phyloP scores from a whole-genome alignment of 2,797 vertebrate genomes.

The Chloroceryle inda region DNA sequence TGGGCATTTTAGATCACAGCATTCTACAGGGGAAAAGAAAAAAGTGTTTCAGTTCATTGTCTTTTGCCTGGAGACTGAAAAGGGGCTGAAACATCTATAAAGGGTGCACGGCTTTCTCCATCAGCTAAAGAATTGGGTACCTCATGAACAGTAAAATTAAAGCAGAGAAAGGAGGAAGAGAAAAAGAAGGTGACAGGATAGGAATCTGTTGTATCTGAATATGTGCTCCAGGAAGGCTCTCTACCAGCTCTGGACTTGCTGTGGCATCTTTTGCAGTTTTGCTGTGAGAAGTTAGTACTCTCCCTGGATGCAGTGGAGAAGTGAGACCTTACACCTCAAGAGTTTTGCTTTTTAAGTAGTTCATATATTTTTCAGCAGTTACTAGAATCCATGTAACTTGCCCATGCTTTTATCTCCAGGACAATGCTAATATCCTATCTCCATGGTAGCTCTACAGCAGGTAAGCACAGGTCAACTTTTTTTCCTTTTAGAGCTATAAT shows the following conservation, averaged over 20 bases:
- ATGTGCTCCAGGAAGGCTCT: not conserved
- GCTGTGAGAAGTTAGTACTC: not conserved
- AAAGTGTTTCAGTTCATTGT: not conserved
- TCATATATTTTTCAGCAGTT: conserved; percentile 10
- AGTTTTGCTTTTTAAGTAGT: conserved; percentile 22
- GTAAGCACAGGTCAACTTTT: not conserved
- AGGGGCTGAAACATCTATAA: not conserved
- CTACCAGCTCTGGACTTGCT: not conserved
- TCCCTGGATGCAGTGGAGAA: not conserved
- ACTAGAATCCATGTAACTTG: not conserved
- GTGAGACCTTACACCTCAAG: not conserved
- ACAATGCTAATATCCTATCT: not conserved
- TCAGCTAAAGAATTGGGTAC: not conserved
- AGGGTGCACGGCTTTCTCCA: not conserved
- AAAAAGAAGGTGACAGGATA: not conserved
- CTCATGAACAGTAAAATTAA: not conserved
- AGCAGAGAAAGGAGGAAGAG: not conserved
- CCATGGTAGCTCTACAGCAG: not conserved
- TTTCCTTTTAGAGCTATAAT: not conserved
- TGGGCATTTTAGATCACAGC: not conserved
- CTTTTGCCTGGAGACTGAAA: not conserved
- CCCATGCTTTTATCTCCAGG: not conserved
- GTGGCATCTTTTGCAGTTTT: not conserved
- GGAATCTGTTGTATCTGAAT: not conserved
- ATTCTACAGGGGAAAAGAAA: not conserved